Percentiles rank a stretch among this genome's conserved stretches.
phyloP scores from a whole-genome alignment of 2,113 vertebrate genomes.

The Psilopsiagon aurifrons region DNA sequence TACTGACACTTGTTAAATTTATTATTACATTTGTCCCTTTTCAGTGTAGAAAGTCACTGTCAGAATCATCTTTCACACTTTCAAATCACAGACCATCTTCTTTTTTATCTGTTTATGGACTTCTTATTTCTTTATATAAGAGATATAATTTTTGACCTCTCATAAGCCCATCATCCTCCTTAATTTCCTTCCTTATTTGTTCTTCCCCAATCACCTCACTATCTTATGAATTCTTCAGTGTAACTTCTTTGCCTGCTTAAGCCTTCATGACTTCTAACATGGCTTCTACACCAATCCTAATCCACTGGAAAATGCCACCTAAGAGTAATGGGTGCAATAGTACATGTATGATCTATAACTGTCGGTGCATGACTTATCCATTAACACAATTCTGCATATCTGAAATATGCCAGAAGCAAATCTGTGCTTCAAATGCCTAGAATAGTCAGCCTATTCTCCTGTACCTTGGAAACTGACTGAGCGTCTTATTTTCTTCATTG shows the following conservation, averaged over 20 bases:
- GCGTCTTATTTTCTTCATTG: neutral
- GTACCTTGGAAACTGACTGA: neutral
- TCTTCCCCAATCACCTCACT: neutral
- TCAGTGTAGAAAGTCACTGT: neutral
- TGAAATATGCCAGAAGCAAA: neutral
- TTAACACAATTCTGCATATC: neutral
- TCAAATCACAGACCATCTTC: neutral
- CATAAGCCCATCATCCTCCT: neutral
- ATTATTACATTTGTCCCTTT: neutral
- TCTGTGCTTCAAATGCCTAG: neutral
- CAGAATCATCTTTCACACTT: neutral
- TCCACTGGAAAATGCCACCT: neutral
- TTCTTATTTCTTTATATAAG: neutral
- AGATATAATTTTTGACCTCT: neutral
- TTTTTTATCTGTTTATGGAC: neutral
- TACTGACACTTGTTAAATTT: neutral
- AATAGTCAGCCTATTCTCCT: neutral
- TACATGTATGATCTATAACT: neutral
- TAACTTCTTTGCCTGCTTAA: neutral
- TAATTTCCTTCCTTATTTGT: neutral
- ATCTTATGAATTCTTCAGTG: neutral
- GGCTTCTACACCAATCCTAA: neutral
- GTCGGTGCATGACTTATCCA: neutral
- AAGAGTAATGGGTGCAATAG: neutral
- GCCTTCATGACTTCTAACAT: neutral